These are phyloP conservation scores for Paratrypauchen microcephalus DNA, from an alignment of 2,797 vertebrate genomes.

Conservation along the genomic window DNA sequence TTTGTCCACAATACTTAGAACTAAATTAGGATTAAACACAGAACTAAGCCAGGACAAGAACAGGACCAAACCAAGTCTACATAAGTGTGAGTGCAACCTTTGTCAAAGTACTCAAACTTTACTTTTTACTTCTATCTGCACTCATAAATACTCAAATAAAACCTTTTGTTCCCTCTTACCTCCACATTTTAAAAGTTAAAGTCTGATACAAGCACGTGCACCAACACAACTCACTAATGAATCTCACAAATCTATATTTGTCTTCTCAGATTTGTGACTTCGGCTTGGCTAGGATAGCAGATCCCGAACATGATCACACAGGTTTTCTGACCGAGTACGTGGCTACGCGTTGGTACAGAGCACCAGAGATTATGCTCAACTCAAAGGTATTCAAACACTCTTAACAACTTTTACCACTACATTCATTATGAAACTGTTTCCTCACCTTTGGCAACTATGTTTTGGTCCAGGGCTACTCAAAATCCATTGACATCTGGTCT, in stretches of 20 bases:
- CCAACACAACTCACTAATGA: no score
- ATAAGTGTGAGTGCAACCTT: no score
- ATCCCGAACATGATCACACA: slow-evolving; percentile 88
- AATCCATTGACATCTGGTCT: slow-evolving; percentile 95
- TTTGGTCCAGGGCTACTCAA: slow-evolving; percentile 84
- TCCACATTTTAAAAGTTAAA: no score
- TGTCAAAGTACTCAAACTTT: no score
- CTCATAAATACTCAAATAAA: no score
- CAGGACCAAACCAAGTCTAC: no score
- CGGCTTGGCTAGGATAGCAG: slow-evolving; percentile 89
- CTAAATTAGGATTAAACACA: no score
- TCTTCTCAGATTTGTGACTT: slow-evolving; percentile 89
- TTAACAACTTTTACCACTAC: neutral
- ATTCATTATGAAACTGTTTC: neutral
- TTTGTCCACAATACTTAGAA: neutral
- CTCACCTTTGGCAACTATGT: slow-evolving; percentile 28
- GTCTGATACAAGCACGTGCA: no score
- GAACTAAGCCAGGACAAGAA: no score
- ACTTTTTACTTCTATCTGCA: no score
- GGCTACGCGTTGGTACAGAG: slow-evolving; percentile 93
- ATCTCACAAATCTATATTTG: neutral
- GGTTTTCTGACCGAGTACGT: slow-evolving; percentile 93
- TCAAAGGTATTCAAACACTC: slow-evolving; percentile 79
- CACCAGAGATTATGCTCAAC: slow-evolving; percentile 95
- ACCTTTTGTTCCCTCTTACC: no score